Percentiles rank a stretch among this genome's conserved stretches.
Evolutionary conservation across 2,888 invertebrate genomes (phyloP).

Genomic region (Prosopocoilus inquinatus): DNA sequence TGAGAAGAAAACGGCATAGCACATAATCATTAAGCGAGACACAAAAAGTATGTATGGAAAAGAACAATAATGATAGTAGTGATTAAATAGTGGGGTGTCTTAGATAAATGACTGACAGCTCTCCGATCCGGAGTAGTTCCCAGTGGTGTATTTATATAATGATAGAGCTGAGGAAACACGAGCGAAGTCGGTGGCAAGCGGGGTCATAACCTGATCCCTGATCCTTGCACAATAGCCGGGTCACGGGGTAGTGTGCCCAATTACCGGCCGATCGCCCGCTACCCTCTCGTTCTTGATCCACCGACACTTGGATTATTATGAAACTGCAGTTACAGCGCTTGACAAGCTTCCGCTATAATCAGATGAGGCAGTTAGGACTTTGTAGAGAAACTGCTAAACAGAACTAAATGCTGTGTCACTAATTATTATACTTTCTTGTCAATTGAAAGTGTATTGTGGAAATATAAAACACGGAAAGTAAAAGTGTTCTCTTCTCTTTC

Average conservation of each 20-base stretch:
- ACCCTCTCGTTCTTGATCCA: conserved; percentile 26
- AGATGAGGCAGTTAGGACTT: conserved; percentile 27
- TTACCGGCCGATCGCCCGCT: conserved; percentile 35
- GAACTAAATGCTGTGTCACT: not conserved
- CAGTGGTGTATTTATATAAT: conserved; percentile 52
- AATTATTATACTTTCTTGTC: not conserved
- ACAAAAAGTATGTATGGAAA: conserved; percentile 6
- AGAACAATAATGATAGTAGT: conserved; percentile 47
- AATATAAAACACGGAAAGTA: too few relatives aligned
- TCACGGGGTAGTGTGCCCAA: conserved; percentile 31
- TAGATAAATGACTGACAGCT: conserved; percentile 51
- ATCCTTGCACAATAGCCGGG: conserved; percentile 36
- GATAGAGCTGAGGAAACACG: conserved; percentile 46
- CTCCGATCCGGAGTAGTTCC: conserved; percentile 40
- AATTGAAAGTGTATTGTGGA: too few relatives aligned
- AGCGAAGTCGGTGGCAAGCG: conserved; percentile 36
- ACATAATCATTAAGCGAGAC: not conserved
- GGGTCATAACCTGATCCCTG: conserved; percentile 50
- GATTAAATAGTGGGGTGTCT: conserved; percentile 50
- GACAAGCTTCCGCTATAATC: conserved; percentile 28
- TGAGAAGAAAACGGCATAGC: not conserved
- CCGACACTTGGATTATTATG: conserved; percentile 25
- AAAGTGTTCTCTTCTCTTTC: too few relatives aligned
- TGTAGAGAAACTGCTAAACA: conserved; percentile 17
- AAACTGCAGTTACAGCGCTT: conserved; percentile 27